phyloP scores from a whole-genome alignment of 35 echinoderm and acorn worm species.

The Ophiothrix spiculata region DNA sequence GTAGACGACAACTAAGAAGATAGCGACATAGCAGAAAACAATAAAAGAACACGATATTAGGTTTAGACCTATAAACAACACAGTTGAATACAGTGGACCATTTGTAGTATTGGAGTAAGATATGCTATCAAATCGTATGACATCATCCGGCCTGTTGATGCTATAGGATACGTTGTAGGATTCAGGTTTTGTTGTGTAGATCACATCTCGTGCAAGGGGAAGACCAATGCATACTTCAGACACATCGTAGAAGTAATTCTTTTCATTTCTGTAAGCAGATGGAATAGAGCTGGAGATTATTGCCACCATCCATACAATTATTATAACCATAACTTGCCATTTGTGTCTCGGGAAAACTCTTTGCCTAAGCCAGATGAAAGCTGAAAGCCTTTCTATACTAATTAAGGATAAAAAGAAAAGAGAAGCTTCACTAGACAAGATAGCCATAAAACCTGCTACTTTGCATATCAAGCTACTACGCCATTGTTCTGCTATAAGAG shows the following conservation, averaged over 20 bases:
- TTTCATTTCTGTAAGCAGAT: background rate
- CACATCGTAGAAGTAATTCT: background rate
- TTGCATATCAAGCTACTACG: background rate
- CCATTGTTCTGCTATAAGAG: background rate
- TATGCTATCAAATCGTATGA: no score
- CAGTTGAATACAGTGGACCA: background rate
- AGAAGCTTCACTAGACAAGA: background rate
- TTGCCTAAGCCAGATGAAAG: background rate
- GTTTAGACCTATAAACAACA: background rate
- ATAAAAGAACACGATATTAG: background rate
- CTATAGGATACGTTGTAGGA: no score
- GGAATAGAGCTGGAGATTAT: background rate
- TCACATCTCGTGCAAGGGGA: no score
- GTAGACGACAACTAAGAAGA: no score
- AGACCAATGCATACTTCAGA: background rate
- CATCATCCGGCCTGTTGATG: no score
- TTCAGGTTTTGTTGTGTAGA: no score
- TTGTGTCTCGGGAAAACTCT: background rate
- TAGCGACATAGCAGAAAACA: background rate
- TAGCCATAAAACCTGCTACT: background rate
- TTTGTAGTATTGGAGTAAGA: no score
- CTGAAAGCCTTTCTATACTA: background rate
- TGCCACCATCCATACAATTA: background rate
- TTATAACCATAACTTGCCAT: background rate
- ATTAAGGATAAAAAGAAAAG: background rate